These are phyloP conservation scores for Dicaeum eximium DNA, from an alignment of 2,113 vertebrate species.

Conservation along the genomic window DNA sequence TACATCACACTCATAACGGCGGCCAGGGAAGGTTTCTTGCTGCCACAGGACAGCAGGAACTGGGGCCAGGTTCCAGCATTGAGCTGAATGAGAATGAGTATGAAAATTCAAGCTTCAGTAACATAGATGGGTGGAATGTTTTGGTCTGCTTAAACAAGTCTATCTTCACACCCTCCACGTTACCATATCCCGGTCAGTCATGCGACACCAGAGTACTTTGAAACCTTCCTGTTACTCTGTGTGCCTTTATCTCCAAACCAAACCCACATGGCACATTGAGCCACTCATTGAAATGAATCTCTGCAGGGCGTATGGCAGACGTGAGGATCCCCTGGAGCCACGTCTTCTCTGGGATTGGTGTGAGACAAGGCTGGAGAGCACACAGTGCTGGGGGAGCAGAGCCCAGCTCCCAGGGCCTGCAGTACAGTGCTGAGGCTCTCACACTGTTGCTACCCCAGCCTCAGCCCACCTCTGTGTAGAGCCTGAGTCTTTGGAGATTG, in stretches of 20 bases:
- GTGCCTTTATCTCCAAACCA: background rate
- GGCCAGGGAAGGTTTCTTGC: fast-evolving
- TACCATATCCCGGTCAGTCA: background rate
- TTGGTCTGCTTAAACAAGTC: background rate
- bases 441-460: background rate
- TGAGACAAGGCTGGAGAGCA: background rate
- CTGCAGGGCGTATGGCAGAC: background rate
- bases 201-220: background rate
- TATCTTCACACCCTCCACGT: background rate
- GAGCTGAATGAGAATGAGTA: background rate
- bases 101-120: background rate
- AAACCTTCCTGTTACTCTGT: background rate
- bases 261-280: fast-evolving
- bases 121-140: background rate
- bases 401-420: background rate
- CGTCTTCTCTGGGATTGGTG: fast-evolving
- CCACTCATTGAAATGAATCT: background rate
- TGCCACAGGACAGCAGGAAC: background rate
- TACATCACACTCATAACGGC: fast-evolving
- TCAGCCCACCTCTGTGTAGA: background rate
- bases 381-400: background rate
- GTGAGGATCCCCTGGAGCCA: background rate
- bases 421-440: background rate
- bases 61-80: background rate
- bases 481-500: too few relatives aligned